Evolutionary conservation across 2,888 invertebrate genomes (phyloP).

Genomic region (Cyrtodaria siliqua): DNA sequence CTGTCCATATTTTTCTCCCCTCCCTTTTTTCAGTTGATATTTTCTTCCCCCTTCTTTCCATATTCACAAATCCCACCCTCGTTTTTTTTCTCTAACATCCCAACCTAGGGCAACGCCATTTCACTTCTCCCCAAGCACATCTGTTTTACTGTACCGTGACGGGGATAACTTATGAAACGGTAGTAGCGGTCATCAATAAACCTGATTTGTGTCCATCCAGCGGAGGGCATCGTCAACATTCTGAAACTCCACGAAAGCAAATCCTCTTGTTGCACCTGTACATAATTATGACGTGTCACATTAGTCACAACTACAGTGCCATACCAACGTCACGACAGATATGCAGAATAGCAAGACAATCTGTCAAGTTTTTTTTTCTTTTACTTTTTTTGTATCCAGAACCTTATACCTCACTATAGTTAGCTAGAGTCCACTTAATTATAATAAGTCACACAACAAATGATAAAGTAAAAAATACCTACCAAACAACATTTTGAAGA

Average conservation of each 20-base stretch:
- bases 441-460: too few species aligned
- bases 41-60: not conserved
- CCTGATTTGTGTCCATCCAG: slow-evolving; percentile 97
- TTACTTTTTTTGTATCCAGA: not conserved
- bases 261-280: slow-evolving; percentile 94
- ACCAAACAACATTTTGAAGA: too few species aligned
- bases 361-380: not conserved
- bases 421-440: not conserved
- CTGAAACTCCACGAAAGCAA: slow-evolving; percentile 97
- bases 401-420: slow-evolving; percentile 10
- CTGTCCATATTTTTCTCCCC: not conserved
- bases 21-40: not conserved
- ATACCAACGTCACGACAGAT: not conserved
- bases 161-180: slow-evolving; percentile 45
- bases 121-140: not conserved
- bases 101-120: not conserved
- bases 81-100: not conserved
- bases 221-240: slow-evolving; percentile 94
- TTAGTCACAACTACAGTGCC: slow-evolving; percentile 23
- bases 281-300: slow-evolving; percentile 64
- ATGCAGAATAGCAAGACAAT: not conserved
- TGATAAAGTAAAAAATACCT: too few species aligned
- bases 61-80: not conserved
- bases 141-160: slow-evolving; percentile 47
- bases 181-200: slow-evolving; percentile 85